phyloP scores from a whole-genome alignment of 2,797 vertebrate genomes.

The Tadarida brasiliensis region DNA sequence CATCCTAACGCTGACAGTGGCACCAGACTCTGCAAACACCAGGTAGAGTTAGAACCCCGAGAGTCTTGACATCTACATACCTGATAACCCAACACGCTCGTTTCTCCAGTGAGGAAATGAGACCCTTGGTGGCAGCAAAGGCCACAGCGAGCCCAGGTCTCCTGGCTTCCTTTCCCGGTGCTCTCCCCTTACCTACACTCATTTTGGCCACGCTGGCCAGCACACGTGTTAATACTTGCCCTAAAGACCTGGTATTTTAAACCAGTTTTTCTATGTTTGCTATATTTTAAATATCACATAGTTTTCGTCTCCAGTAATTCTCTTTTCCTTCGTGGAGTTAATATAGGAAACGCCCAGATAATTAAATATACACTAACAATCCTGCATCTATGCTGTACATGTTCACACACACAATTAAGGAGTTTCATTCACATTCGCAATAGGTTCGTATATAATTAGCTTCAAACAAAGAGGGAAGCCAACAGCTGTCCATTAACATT shows the following conservation, averaged over 20 bases:
- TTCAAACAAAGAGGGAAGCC: neutral
- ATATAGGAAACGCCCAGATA: neutral
- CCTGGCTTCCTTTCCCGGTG: rapidly evolving
- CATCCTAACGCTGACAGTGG: too few species aligned
- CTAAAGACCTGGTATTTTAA: neutral
- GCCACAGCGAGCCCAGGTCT: rapidly evolving
- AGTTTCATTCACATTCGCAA: neutral
- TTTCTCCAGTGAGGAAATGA: neutral
- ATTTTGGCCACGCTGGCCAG: too few species aligned
- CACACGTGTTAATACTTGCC: rapidly evolving
- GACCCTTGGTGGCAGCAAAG: neutral
- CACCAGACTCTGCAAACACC: too few species aligned
- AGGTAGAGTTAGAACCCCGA: rapidly evolving
- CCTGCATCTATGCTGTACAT: too few species aligned
- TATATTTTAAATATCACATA: neutral
- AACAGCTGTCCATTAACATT: neutral
- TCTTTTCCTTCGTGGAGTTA: neutral
- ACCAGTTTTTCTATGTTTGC: neutral
- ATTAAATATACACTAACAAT: neutral
- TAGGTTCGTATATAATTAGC: neutral
- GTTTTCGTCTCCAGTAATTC: neutral
- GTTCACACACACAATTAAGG: neutral
- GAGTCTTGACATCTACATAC: too few species aligned
- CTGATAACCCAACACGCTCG: neutral
- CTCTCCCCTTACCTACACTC: too few species aligned